Base-by-base conservation (phyloP, 2,797 vertebrate genomes). In the Myripristis murdjan region DNA sequence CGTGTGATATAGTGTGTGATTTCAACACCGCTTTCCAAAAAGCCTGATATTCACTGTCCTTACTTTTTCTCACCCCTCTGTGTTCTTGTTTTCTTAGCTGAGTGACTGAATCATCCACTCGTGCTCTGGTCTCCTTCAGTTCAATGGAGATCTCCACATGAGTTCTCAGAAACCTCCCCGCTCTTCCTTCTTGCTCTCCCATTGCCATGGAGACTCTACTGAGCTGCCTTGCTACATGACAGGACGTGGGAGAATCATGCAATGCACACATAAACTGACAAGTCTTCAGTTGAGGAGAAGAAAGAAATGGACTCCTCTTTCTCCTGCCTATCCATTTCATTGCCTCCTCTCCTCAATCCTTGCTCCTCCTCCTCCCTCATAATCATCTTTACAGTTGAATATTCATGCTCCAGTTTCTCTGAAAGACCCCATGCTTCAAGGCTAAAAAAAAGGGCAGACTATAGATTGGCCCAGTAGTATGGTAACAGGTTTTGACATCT, bases 191-290 rank as follows among this genome's bases (percentile, higher is more conserved):
- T 72, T 33, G 0, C 73, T 73, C 63, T 44, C 54, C 70, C 73
- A 86, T 92, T 15, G 48, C 90, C 89, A 92, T 89, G 88, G 91
- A 83, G 80, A 92, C 85, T 75, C 65, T n/a, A 35, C 52, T 2
- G 46, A 80, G 67, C 2, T 33, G 64, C 63, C 37, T 62, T 9
- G 18, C 58, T 43, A 31, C 65, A 74, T 60, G 72, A 43, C 16
- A 2, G 76, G 61, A 79, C 75, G 71, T 66, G 68, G 81, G 60
- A 28, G 61, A 64, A 57, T 60, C 73, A 46, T 11, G 58, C 44
- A 46, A 18, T 6, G 12, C 47, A 70, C 1, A 49, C 60, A 59
- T 15, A 20, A 23, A 26, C 31, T 7, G 33, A 70, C 57, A 44
- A 18, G 1, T 66, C 59, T 70, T 75, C 37, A 63, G 61, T 79